phyloP scores from a whole-genome alignment of 1,140 invertebrate genomes.

The Heliothis subflexa region DNA sequence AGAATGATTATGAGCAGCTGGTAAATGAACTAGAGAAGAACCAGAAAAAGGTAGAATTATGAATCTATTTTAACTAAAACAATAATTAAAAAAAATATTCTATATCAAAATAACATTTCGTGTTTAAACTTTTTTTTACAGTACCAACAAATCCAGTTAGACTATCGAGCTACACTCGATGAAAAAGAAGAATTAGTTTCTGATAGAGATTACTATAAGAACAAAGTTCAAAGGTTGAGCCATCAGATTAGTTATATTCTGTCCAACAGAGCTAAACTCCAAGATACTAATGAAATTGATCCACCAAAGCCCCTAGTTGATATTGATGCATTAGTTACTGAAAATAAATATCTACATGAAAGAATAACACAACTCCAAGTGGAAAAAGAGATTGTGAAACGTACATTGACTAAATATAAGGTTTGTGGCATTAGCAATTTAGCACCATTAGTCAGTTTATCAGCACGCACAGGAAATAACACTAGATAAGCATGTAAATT shows the following conservation, averaged over 20 bases:
- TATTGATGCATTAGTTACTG: constrained; percentile 92
- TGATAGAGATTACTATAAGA: constrained; percentile 94
- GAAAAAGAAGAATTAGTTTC: constrained; percentile 94
- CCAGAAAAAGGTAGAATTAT: constrained; percentile 70
- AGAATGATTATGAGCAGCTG: constrained; percentile 76
- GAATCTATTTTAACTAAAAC: not conserved
- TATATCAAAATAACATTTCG: not conserved
- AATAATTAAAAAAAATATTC: not conserved
- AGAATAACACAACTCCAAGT: constrained; percentile 92
- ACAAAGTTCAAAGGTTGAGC: constrained; percentile 94
- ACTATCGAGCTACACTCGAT: constrained; percentile 92
- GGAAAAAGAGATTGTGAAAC: constrained; percentile 91
- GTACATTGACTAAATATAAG: constrained; percentile 91
- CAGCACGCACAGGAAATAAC: not conserved
- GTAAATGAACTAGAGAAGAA: constrained; percentile 76
- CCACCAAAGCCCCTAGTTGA: constrained; percentile 88
- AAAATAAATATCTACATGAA: constrained; percentile 95
- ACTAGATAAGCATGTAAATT: constrained; percentile 16
- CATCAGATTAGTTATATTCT: constrained; percentile 92
- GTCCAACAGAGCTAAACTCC: constrained; percentile 72
- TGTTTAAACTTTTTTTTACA: constrained; percentile 68
- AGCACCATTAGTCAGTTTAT: constrained; percentile 7
- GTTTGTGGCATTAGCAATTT: constrained; percentile 74
- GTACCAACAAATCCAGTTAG: constrained; percentile 89
- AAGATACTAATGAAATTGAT: constrained; percentile 63